phyloP scores from a whole-genome alignment of 2,113 vertebrate genomes.

The Boleophthalmus pectinirostris region DNA sequence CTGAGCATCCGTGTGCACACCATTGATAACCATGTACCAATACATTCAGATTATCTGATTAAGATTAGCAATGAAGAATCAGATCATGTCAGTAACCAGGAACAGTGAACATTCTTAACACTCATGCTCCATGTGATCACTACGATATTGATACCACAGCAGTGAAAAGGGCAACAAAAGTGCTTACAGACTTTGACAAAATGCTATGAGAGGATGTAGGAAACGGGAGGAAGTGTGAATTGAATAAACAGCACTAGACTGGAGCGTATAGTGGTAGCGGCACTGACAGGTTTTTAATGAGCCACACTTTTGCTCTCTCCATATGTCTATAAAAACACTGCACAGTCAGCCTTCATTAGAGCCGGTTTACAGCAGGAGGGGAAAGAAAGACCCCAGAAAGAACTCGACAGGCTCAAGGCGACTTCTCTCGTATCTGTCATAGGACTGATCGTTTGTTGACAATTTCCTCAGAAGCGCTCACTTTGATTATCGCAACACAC shows the following conservation, averaged over 20 bases:
- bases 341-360: conserved; percentile 67
- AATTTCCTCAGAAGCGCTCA: conserved; percentile 37
- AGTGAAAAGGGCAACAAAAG: background rate
- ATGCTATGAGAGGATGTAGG: conserved; percentile 14
- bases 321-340: conserved; percentile 52
- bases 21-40: conserved; percentile 36
- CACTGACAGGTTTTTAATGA: conserved; percentile 66
- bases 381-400: conserved; percentile 45
- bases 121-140: background rate
- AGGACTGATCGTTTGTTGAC: conserved; percentile 55
- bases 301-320: conserved; percentile 54
- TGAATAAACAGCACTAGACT: conserved; percentile 54
- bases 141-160: background rate
- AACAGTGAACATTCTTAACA: conserved; percentile 12
- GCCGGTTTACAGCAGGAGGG: conserved; percentile 44
- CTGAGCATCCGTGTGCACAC: conserved; percentile 42
- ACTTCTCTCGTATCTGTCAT: conserved; percentile 60
- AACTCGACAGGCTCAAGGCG: conserved; percentile 53
- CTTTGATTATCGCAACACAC: conserved; percentile 59
- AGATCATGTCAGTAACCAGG: background rate
- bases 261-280: conserved; percentile 46
- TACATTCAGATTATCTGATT: conserved; percentile 44
- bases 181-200: conserved; percentile 9
- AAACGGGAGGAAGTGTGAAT: conserved; percentile 40
- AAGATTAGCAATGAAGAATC: conserved; percentile 31